These are phyloP conservation scores for Pangasianodon gigas DNA, from an alignment of 2,113 vertebrate species.

Conservation along the genomic window DNA sequence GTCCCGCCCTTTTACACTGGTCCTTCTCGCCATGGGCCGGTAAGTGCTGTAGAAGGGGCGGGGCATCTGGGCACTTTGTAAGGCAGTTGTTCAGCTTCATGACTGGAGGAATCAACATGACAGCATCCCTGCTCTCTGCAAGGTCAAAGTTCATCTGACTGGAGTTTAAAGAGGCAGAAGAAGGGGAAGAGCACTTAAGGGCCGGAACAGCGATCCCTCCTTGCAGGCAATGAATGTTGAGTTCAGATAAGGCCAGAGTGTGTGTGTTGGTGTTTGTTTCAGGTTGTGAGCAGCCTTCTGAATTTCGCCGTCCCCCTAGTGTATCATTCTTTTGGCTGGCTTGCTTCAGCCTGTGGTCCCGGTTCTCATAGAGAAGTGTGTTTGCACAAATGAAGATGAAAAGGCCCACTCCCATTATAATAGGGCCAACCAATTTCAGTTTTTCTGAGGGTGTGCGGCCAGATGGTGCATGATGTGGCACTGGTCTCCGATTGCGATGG, in stretches of 20 bases:
- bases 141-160: constrained; percentile 67
- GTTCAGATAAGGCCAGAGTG: constrained; percentile 47
- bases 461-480: constrained; percentile 42
- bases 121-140: constrained; percentile 48
- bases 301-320: constrained; percentile 50
- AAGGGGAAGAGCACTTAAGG: constrained; percentile 69
- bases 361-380: constrained; percentile 93
- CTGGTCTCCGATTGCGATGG: constrained; percentile 52
- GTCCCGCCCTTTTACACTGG: fast-evolving
- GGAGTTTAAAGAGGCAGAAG: constrained; percentile 74
- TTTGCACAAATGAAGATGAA: constrained; percentile 98
- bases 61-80: constrained; percentile 48
- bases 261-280: constrained; percentile 48
- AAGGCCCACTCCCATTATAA: constrained; percentile 95
- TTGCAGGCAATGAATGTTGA: constrained; percentile 56
- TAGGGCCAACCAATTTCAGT: constrained; percentile 87
- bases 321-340: constrained; percentile 58
- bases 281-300: constrained; percentile 51
- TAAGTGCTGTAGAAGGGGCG: not conserved
- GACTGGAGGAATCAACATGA: constrained; percentile 65
- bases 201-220: constrained; percentile 32
- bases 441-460: constrained; percentile 71
- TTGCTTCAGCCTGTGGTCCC: constrained; percentile 63
- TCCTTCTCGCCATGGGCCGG: not conserved
- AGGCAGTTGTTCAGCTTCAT: constrained; percentile 73